Evolutionary conservation across 2,797 vertebrate species (phyloP), one percentile per base, ranked within the genome.

Genomic region (Rousettus madagascariensis): DNA sequence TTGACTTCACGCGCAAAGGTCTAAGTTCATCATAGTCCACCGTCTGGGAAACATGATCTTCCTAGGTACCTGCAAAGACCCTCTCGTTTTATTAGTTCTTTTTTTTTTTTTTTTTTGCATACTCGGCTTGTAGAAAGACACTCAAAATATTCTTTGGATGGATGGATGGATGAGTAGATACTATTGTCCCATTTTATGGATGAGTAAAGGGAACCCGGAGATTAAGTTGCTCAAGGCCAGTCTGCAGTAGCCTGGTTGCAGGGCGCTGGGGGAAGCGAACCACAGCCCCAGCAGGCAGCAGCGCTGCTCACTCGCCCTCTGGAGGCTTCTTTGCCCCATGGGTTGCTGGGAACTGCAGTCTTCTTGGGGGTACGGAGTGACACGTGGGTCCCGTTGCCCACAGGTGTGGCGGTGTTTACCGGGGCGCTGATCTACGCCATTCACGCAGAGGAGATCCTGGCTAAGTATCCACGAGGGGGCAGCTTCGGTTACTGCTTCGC

Each of bases 401-500:
- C 98, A 99, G 99, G 99, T 91, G 84, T 99, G 71, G 97, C 99
- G 0, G 98, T 98, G 53, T 99, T 99, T 88, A 98, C 99, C 0
- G 99, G 99, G 3, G 98, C 98, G 72, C 98, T 99, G 83, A 99
- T 99, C 98, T 99, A 99, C 93, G 98, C 99, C 13, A 98, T 99
- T 89, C 99, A 99, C 61, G 98, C 97, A 24, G 93, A 98, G 71
- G 98, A 99, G 91, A 99, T 99, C 95, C 97, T 98, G 95, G 88
- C 93, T 2, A 97, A 91, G 88, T 98, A 98, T 61, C 79, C 97
- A 7, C 95, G 46, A 0, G 97, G 98, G 22, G 99, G 99, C 92
- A 98, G 95, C 91, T 99, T 99, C 13, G 99, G 99, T 19, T 99
- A 99, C 98, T 99, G 99, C 96, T 99, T 99, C 59, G 98, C 99